Evolutionary conservation across 2,113 vertebrate genomes (phyloP), one percentile per base, ranked within the genome.

Genomic region (Raphicerus campestris): DNA sequence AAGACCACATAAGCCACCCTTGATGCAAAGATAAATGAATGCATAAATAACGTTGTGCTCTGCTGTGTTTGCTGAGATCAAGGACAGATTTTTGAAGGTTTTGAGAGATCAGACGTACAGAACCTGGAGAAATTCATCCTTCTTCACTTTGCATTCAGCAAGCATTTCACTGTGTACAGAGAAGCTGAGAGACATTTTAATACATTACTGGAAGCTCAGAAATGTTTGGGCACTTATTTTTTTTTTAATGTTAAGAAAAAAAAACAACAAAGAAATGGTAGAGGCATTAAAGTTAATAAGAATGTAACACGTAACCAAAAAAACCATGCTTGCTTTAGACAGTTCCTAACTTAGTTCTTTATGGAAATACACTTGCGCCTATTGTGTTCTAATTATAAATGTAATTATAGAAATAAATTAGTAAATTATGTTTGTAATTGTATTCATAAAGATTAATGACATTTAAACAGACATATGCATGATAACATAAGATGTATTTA

Each of bases 21-120:
- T 99, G 99, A 99, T 99, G 99, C 99, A 99, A 99, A 99, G 99
- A 99, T 99, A 99, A 99, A 99, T 99, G 99, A 99, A 99, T 99
- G 99, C 99, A 99, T 99, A 99, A 99, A 99, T 99, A 99, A 99
- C 99, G 98, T 98, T 99, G 98, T 99, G 98, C 99, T 99, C 98
- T 98, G 99, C 99, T 98, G 98, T 99, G 99, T 99, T 99, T 99
- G 99, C 99, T 98, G 99, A 99, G 99, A 99, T 99, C 99, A 99
- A 99, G 99, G 98, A 98, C 98, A 99, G 99, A 99, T 99, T 99
- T 99, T 99, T 99, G 98, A 99, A 99, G 99, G 99, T 99, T 99
- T 99, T 99, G 98, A 98, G 99, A 99, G 99, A 99, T 99, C 99
- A 99, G 99, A 99, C 98, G n/a, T 99, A 98, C 97, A 98, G 99